Conservation (phyloP, 2,113 vertebrate species). For the Labeo catla region DNA sequence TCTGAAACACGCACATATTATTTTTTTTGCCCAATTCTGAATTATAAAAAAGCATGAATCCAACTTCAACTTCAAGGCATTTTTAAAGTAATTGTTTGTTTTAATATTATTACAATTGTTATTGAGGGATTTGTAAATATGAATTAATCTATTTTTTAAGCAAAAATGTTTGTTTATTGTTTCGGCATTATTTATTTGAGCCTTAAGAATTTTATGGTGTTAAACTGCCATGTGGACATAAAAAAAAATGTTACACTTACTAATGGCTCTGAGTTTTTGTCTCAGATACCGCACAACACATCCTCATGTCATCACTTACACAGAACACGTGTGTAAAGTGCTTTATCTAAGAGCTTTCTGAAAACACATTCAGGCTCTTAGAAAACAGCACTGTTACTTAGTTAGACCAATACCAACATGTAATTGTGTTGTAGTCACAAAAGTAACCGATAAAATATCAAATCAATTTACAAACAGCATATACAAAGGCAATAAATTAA, state of each 20-base stretch:
- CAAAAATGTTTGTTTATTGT: neutral
- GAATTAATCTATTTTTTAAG: neutral
- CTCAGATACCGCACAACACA: neutral
- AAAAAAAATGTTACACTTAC: neutral
- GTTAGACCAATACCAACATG: too few species aligned
- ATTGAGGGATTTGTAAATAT: neutral
- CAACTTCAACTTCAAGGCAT: neutral
- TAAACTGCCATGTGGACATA: neutral
- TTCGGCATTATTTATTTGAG: neutral
- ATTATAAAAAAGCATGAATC: neutral
- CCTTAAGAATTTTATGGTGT: neutral
- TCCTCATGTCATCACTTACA: constrained; percentile 18
- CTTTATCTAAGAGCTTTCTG: constrained; percentile 7
- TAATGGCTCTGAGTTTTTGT: neutral
- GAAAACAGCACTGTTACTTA: neutral
- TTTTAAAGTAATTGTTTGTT: neutral
- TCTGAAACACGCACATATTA: too few species aligned
- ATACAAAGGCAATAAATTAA: too few species aligned
- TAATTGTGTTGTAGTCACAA: too few species aligned
- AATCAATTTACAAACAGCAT: too few species aligned
- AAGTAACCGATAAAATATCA: too few species aligned
- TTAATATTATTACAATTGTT: neutral
- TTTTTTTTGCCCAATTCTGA: too few species aligned
- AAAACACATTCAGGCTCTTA: neutral
- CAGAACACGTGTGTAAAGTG: neutral